Percentiles rank a stretch among this genome's conserved stretches.
Evolutionary conservation across 2,888 invertebrate genomes (phyloP).

Genomic region (Dastarcus helophoroides): DNA sequence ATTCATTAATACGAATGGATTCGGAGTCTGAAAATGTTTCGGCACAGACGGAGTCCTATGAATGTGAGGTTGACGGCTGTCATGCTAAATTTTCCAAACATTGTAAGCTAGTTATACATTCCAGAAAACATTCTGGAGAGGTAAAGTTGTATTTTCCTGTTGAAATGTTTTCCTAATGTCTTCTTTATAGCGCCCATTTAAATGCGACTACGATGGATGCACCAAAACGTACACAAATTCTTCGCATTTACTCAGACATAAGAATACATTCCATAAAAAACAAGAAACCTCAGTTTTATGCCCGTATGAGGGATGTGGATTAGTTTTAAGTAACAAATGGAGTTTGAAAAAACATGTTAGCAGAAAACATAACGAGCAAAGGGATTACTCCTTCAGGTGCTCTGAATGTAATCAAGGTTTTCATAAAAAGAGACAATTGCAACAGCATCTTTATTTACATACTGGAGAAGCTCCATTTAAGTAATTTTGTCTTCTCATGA

Average conservation of each 20-base stretch:
- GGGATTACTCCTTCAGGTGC: conserved; percentile 14
- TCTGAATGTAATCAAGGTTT: conserved; percentile 15
- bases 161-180: not conserved
- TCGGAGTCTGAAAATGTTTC: too few species aligned
- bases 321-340: conserved; percentile 13
- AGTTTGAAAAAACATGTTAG: conserved; percentile 14
- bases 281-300: conserved; percentile 11
- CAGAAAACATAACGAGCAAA: conserved; percentile 13
- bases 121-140: conserved; percentile 16
- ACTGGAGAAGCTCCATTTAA: conserved; percentile 14
- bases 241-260: conserved; percentile 17
- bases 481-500: conserved; percentile 8
- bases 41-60: too few species aligned
- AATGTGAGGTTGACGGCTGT: conserved; percentile 11
- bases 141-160: conserved; percentile 8
- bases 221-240: conserved; percentile 18
- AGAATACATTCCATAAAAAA: conserved; percentile 11
- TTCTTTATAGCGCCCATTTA: conserved; percentile 16
- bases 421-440: conserved; percentile 13
- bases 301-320: conserved; percentile 12
- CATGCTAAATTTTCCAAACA: conserved; percentile 12
- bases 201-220: conserved; percentile 14
- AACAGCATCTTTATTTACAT: conserved; percentile 14
- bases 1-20: too few species aligned
- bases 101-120: conserved; percentile 14